Conservation (phyloP, 2,797 vertebrate species). For the Onychomys arenicola region DNA sequence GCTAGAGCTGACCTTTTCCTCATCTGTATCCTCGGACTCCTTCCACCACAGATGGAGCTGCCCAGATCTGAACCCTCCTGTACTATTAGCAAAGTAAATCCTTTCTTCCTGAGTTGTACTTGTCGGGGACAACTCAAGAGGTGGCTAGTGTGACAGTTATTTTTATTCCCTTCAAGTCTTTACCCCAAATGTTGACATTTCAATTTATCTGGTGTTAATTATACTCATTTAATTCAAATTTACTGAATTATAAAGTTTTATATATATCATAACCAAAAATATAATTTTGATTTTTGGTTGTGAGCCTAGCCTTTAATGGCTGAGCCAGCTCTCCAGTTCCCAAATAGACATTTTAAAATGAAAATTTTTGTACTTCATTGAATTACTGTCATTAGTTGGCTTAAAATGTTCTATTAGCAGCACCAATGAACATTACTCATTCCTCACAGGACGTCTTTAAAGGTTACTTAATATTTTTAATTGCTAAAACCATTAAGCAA, state of each 20-base stretch:
- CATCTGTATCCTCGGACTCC: not conserved
- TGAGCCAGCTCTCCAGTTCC: not conserved
- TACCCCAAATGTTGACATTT: slow-evolving; percentile 37
- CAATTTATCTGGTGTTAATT: slow-evolving; percentile 46
- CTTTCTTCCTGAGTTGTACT: not conserved
- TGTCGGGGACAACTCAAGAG: not conserved
- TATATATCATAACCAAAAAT: slow-evolving; percentile 24
- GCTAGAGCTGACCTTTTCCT: not conserved
- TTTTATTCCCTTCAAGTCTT: slow-evolving; percentile 1
- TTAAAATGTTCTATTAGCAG: not conserved
- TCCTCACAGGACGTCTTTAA: not conserved
- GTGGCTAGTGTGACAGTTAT: not conserved
- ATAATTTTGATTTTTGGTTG: not conserved
- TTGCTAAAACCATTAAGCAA: slow-evolving; percentile 34
- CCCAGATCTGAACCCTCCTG: not conserved
- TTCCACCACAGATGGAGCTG: not conserved
- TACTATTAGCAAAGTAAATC: not conserved
- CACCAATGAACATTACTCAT: not conserved
- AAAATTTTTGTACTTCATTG: not conserved
- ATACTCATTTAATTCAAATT: not conserved
- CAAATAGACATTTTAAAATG: not conserved
- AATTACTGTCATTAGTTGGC: no score
- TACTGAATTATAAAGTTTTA: slow-evolving; percentile 37
- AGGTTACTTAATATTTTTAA: not conserved
- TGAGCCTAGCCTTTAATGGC: not conserved